phyloP scores from a whole-genome alignment of 2,113 vertebrate genomes.

The Laticauda laticaudata region DNA sequence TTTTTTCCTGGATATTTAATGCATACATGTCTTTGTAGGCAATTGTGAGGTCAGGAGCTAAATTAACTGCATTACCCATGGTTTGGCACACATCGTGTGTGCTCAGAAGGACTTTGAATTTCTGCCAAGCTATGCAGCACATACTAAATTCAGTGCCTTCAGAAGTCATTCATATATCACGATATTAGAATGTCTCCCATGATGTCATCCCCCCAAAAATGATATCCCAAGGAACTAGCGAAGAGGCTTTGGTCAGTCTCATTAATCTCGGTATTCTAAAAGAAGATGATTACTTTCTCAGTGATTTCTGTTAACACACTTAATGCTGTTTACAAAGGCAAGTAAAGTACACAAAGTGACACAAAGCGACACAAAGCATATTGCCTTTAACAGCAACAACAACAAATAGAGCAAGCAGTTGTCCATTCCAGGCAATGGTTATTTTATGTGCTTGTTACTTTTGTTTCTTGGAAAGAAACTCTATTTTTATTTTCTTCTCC shows the following conservation, averaged over 20 bases:
- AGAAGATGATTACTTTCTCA: conserved; percentile 60
- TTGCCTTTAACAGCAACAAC: conserved; percentile 42
- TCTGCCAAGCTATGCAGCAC: conserved; percentile 56
- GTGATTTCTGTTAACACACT: conserved; percentile 65
- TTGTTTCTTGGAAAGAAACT: conserved; percentile 21
- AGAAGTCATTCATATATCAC: conserved; percentile 67
- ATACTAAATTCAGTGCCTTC: conserved; percentile 51
- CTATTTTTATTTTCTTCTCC: conserved; percentile 45
- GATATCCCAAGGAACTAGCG: conserved; percentile 42
- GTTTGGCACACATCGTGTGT: conserved; percentile 48
- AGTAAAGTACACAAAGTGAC: conserved; percentile 39
- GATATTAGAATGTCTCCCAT: conserved; percentile 61
- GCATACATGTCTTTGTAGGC: conserved; percentile 44
- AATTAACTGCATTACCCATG: conserved; percentile 55
- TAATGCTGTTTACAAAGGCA: conserved; percentile 61
- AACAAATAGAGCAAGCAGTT: conserved; percentile 52
- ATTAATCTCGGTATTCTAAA: conserved; percentile 65
- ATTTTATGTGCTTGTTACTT: conserved; percentile 24
- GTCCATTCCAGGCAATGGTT: conserved; percentile 32
- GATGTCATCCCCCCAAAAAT: conserved; percentile 62
- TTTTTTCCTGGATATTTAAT: conserved; percentile 31
- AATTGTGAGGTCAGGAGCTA: conserved; percentile 61
- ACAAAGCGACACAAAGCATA: conserved; percentile 46
- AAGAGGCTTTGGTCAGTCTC: conserved; percentile 54
- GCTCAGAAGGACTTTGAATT: conserved; percentile 59